Evolutionary conservation across 2,113 vertebrate species (phyloP).

Genomic region (Psilopogon haemacephalus): DNA sequence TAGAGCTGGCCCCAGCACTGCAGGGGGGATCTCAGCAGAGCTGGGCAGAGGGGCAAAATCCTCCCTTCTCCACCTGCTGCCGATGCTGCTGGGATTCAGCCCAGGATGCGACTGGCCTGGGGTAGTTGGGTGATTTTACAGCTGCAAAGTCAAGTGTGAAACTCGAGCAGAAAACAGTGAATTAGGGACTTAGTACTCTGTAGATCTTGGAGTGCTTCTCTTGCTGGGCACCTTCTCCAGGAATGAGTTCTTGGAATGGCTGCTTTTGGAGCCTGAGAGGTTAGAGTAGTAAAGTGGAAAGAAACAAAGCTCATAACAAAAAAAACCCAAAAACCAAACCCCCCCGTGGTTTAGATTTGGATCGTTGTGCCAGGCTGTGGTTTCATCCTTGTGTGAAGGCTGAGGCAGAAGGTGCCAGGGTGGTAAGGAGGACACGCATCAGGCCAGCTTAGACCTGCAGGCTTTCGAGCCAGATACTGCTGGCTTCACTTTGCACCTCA

Average conservation of each 20-base stretch:
- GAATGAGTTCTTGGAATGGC: neutral
- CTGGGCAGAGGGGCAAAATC: too few species aligned
- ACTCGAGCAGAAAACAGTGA: neutral
- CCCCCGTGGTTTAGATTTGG: neutral
- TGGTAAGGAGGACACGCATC: neutral
- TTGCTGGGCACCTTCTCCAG: neutral
- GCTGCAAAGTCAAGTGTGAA: neutral
- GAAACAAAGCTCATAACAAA: neutral
- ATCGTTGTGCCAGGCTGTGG: rapidly evolving
- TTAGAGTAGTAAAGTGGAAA: neutral
- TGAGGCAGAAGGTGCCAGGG: rapidly evolving
- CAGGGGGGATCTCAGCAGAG: too few species aligned
- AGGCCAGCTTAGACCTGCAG: neutral
- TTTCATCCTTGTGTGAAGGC: neutral
- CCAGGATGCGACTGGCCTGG: too few species aligned
- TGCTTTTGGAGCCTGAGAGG: neutral
- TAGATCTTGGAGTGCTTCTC: neutral
- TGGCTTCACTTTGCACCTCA: neutral
- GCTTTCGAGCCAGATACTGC: neutral
- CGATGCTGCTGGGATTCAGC: too few species aligned
- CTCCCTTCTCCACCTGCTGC: too few species aligned
- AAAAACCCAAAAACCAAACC: too few species aligned
- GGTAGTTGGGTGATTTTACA: neutral
- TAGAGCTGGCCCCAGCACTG: too few species aligned
- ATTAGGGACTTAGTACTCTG: neutral